phyloP scores from a whole-genome alignment of 2,797 vertebrate genomes.

The Carapus acus region DNA sequence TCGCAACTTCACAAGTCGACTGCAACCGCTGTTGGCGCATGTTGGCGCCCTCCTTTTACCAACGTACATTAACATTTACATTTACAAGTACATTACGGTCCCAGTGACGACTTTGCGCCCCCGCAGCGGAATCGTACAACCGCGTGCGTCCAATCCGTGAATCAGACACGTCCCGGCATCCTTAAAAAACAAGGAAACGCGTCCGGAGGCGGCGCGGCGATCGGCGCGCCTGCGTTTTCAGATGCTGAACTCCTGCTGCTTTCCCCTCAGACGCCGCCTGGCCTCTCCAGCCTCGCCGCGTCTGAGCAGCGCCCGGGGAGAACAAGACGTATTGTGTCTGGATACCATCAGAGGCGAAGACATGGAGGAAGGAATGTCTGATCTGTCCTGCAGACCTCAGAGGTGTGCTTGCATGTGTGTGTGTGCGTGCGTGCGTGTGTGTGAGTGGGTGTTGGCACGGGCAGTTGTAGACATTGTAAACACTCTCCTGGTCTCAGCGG shows the following conservation, averaged over 20 bases:
- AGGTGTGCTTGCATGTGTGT: slow-evolving; percentile 24
- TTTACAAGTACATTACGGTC: no score
- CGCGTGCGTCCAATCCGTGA: slow-evolving; percentile 19
- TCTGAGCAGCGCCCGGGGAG: slow-evolving; percentile 41
- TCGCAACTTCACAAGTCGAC: no score
- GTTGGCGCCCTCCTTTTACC: no score
- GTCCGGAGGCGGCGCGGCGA: slow-evolving; percentile 4
- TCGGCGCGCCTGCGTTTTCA: slow-evolving; percentile 39
- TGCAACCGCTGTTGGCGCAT: no score
- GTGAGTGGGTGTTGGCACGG: slow-evolving; percentile 1
- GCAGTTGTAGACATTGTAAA: slow-evolving; percentile 13
- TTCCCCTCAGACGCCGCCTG: slow-evolving; percentile 27
- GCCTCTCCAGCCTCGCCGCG: no score
- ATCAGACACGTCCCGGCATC: slow-evolving; percentile 9
- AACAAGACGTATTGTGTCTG: slow-evolving; percentile 67
- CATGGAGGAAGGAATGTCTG: slow-evolving; percentile 66
- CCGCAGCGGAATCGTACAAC: no score
- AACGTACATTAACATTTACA: no score
- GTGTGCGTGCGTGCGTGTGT: slow-evolving; percentile 2
- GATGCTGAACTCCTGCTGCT: slow-evolving; percentile 25
- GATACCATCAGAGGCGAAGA: slow-evolving; percentile 65
- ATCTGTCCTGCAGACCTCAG: slow-evolving; percentile 68
- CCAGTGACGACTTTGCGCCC: no score
- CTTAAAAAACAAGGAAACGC: slow-evolving; percentile 35
- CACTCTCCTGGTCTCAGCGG: slow-evolving; percentile 28